These are phyloP conservation scores for Drosophila nr. perissopoda DNA, from an alignment of 2,888 invertebrate genomes.

Conservation along the genomic window DNA sequence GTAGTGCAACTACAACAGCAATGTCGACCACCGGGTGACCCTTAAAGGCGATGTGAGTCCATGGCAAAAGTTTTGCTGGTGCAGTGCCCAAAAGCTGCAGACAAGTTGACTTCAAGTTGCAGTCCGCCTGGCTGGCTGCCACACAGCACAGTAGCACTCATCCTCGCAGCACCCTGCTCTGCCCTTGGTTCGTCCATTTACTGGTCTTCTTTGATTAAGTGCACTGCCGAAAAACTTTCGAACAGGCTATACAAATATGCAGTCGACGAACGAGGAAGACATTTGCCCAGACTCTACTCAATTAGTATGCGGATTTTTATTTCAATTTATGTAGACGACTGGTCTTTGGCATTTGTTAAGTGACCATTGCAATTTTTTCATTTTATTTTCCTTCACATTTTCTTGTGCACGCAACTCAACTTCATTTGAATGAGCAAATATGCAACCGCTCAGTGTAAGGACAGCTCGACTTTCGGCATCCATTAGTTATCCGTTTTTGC, in stretches of 20 bases:
- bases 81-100: conserved; percentile 45
- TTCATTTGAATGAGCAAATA: conserved; percentile 26
- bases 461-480: conserved; percentile 52
- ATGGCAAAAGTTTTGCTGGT: conserved; percentile 51
- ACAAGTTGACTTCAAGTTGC: conserved; percentile 65
- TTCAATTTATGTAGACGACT: conserved; percentile 59
- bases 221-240: conserved; percentile 66
- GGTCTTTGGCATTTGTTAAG: conserved; percentile 38
- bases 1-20: conserved; percentile 40
- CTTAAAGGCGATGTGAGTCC: conserved; percentile 51
- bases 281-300: conserved; percentile 41
- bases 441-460: conserved; percentile 14
- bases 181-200: background rate
- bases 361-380: conserved; percentile 33
- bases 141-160: background rate
- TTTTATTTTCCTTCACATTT: background rate
- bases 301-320: conserved; percentile 72
- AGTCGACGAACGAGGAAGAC: conserved; percentile 28
- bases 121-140: conserved; percentile 35
- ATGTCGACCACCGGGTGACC: conserved; percentile 64
- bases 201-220: conserved; percentile 63
- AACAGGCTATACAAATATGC: conserved; percentile 66
- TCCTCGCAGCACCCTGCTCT: background rate
- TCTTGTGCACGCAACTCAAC: conserved; percentile 13
- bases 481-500: conserved; percentile 50